Percentiles rank a stretch among this genome's conserved stretches.
Conservation (phyloP, 64 coral and sea anemone genomes). For the Actinia equina region DNA sequence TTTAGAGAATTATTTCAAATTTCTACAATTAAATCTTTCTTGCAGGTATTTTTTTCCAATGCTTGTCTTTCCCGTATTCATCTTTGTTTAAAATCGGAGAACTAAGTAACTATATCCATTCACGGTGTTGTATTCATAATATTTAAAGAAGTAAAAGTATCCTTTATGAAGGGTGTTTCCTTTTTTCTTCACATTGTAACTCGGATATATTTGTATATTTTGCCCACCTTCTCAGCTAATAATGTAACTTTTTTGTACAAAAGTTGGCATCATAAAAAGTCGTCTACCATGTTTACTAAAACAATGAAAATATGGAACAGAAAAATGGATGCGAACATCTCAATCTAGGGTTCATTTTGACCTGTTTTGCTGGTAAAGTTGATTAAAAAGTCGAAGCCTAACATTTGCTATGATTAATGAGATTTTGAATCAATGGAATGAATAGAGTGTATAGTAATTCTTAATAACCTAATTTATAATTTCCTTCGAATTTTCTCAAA, state of each 20-base stretch:
- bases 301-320: not conserved
- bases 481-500: not conserved
- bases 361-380: not conserved
- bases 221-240: not conserved
- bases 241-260: not conserved
- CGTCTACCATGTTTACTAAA: not conserved
- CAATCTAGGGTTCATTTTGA: not conserved
- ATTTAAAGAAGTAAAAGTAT: not conserved
- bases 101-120: not conserved
- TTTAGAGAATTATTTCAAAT: too few relatives aligned
- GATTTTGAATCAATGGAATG: not conserved
- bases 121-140: not conserved
- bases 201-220: not conserved
- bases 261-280: not conserved
- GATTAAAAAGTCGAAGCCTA: not conserved
- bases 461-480: not conserved
- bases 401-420: conserved; percentile 1
- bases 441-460: not conserved
- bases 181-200: not conserved
- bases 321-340: not conserved
- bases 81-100: not conserved
- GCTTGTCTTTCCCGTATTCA: not conserved
- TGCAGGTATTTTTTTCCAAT: not conserved
- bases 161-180: not conserved
- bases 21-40: too few relatives aligned